Base-by-base conservation (phyloP, 2,113 vertebrate species). In the Aspiorhynchus laticeps region DNA sequence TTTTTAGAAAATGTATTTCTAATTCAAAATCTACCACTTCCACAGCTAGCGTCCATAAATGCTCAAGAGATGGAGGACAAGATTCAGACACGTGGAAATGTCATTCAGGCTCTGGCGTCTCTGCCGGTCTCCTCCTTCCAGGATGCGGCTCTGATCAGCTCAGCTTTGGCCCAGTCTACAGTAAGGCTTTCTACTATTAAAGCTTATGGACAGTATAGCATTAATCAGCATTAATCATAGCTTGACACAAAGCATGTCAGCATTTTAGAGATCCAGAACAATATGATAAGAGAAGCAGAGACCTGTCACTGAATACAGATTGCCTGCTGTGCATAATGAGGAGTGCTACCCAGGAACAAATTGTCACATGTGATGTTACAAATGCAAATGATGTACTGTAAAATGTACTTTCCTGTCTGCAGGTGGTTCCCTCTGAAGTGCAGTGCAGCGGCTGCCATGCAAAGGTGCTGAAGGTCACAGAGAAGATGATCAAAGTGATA, bases 121-220 rank as follows among this genome's bases (percentile, higher is more conserved):
- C 90, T 96, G 17, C 91, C 90, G 0, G 56, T 96, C 87, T 93
- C 92, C 74, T 94, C 93, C 0, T 36, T 95, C 26, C 88, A 93
- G 85, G 92, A 95, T 33, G 94, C 92, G 7, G 91, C 92, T 61
- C 95, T 95, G 86, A 91, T 96, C 85, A 96, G 95, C 88, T 94
- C 93, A 0, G 95, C 92, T 6, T 63, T 96, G 87, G 92, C 90
- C 1, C 93, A 91, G 69, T 93, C 94, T 75, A 92, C 92, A 78
- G 95, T 96, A 90, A 88, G 93, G 63, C 36, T 79, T 65, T 61
- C 21, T 15, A 59, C 38, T 38, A 56, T 84, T 53, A 46, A 87
- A 38, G 48, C 63, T 88, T 19, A 86, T n/a, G 28, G 28, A 69
- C n/a, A 56, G 43, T 46, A 26, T 46, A n/a, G 38, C 38, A 15